Conservation (phyloP, 2,797 vertebrate species). For the Natrix natrix region DNA sequence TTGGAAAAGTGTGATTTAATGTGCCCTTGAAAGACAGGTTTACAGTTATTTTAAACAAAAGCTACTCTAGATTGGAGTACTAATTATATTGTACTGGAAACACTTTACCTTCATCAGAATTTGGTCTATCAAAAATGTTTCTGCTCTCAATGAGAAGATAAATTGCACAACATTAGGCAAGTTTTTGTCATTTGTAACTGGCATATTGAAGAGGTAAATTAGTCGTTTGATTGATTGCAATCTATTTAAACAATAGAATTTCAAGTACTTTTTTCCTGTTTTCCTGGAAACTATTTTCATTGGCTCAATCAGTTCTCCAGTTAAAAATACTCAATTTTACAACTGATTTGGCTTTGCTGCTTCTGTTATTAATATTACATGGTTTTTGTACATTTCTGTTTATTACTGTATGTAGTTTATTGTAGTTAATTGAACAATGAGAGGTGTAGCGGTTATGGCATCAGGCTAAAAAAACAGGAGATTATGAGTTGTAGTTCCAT, state of each 20-base stretch:
- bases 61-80: constrained; percentile 43
- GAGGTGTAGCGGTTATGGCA: neutral
- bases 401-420: neutral
- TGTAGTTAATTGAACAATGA: neutral
- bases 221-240: constrained; percentile 61
- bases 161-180: constrained; percentile 54
- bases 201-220: constrained; percentile 39
- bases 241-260: constrained; percentile 54
- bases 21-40: constrained; percentile 47
- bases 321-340: constrained; percentile 29
- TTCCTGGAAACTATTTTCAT: constrained; percentile 50
- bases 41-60: constrained; percentile 45
- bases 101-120: constrained; percentile 45
- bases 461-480: neutral
- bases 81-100: constrained; percentile 50
- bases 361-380: constrained; percentile 15
- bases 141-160: constrained; percentile 53
- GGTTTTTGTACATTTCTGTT: neutral
- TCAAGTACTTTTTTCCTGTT: constrained; percentile 38
- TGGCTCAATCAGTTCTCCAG: constrained; percentile 34
- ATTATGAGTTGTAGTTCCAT: neutral
- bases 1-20: constrained; percentile 53
- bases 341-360: constrained; percentile 12
- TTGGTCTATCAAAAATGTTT: constrained; percentile 56
- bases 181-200: constrained; percentile 60